Evolutionary conservation across 2,113 vertebrate species (phyloP).

Genomic region (Rostratula benghalensis): DNA sequence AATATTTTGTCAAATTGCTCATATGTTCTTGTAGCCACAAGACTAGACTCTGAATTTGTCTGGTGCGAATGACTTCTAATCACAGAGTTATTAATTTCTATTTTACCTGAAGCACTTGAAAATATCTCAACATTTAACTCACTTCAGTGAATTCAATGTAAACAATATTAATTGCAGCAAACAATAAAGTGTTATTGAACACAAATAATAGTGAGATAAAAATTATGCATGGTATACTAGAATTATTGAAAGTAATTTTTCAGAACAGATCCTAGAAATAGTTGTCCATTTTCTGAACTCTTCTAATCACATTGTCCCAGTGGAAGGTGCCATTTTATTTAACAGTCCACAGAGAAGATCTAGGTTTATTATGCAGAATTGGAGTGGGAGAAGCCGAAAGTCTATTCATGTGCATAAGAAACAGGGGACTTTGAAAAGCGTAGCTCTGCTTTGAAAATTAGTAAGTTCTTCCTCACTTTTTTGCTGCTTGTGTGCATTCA

Average conservation of each 20-base stretch:
- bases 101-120: slow-evolving; percentile 3
- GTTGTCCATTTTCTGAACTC: not conserved
- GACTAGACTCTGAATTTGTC: not conserved
- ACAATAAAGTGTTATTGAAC: not conserved
- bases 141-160: not conserved
- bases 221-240: not conserved
- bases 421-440: not conserved
- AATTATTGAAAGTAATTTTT: not conserved
- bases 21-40: not conserved
- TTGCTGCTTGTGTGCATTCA: not conserved
- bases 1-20: not conserved
- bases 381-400: not conserved
- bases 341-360: not conserved
- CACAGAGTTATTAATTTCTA: not conserved
- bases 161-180: not conserved
- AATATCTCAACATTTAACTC: not conserved
- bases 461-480: not conserved
- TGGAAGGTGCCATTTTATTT: not conserved
- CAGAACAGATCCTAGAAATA: not conserved
- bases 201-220: not conserved
- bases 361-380: not conserved
- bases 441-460: not conserved
- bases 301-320: not conserved
- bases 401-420: not conserved
- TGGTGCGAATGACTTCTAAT: not conserved